These are phyloP conservation scores for Drosophila sucinea DNA, from an alignment of 1,140 invertebrate genomes.

Conservation along the genomic window DNA sequence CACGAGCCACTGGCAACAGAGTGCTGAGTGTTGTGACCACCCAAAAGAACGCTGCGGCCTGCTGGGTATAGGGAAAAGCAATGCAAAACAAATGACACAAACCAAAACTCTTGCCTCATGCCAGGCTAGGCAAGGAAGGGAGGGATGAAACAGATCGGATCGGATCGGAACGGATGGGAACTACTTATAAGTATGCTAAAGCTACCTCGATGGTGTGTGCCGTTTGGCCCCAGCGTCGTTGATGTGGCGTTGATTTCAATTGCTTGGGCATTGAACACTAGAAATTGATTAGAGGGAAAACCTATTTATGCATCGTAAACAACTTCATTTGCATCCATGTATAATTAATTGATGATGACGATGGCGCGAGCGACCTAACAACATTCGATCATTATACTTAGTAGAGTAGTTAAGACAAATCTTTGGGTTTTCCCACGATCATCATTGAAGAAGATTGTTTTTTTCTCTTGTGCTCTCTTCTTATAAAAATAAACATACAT, in stretches of 20 bases:
- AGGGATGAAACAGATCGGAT: neutral
- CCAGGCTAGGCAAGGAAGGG: slow-evolving; percentile 28
- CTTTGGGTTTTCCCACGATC: too few species aligned
- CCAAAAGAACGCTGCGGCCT: slow-evolving; percentile 36
- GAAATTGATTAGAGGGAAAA: slow-evolving; percentile 49
- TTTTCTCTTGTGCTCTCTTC: too few species aligned
- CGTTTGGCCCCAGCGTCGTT: slow-evolving; percentile 74
- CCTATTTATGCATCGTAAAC: slow-evolving; percentile 7
- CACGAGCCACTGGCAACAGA: slow-evolving; percentile 20
- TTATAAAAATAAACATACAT: too few species aligned
- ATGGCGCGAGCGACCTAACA: too few species aligned
- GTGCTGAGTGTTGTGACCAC: slow-evolving; percentile 42
- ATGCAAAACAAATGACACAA: slow-evolving; percentile 27
- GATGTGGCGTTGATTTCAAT: slow-evolving; percentile 74
- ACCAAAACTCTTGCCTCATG: slow-evolving; percentile 40
- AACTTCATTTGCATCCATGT: too few species aligned
- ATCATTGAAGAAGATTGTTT: too few species aligned
- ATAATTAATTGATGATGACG: too few species aligned
- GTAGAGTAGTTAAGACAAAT: too few species aligned
- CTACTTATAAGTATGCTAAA: slow-evolving; percentile 1
- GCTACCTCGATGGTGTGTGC: slow-evolving; percentile 73
- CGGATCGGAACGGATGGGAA: neutral
- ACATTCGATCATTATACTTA: too few species aligned
- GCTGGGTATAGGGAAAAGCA: neutral
- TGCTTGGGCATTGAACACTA: slow-evolving; percentile 80